phyloP scores from a whole-genome alignment of 2,888 invertebrate genomes.

The Eilema depressum region DNA sequence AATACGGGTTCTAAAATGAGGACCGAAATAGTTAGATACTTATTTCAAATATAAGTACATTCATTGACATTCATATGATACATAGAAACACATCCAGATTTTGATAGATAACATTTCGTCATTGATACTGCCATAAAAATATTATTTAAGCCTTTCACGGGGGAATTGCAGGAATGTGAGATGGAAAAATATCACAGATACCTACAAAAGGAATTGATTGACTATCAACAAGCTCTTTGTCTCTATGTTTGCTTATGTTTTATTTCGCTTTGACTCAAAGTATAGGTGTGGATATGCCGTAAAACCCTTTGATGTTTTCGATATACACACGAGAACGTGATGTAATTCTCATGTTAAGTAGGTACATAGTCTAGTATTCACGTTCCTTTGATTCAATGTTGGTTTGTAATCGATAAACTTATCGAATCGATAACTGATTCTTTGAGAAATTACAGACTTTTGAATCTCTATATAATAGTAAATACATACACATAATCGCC shows the following conservation, averaged over 20 bases:
- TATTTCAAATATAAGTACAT: too few species aligned
- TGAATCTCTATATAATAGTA: too few species aligned
- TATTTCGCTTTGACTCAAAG: not conserved
- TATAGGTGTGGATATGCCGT: not conserved
- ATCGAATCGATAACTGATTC: too few species aligned
- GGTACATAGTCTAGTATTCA: not conserved
- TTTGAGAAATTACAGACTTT: not conserved
- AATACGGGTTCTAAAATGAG: too few species aligned
- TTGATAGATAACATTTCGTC: too few species aligned
- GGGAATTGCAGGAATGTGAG: slow-evolving; percentile 27
- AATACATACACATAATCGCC: too few species aligned
- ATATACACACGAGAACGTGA: not conserved
- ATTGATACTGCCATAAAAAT: not conserved
- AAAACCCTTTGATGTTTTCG: not conserved
- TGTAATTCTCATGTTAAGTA: not conserved
- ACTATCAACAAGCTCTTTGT: slow-evolving; percentile 23
- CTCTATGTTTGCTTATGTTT: slow-evolving; percentile 1
- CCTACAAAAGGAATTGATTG: slow-evolving; percentile 27
- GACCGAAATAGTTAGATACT: too few species aligned
- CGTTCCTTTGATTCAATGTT: not conserved
- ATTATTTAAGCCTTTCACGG: not conserved
- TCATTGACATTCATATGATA: too few species aligned
- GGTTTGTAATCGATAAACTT: too few species aligned
- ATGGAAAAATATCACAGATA: slow-evolving; percentile 27
- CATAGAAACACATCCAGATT: too few species aligned